A percentile compares a stretch with the other conserved stretches of the same genome.
Conservation (phyloP, 2,113 vertebrate species). For the Piprites chloris region DNA sequence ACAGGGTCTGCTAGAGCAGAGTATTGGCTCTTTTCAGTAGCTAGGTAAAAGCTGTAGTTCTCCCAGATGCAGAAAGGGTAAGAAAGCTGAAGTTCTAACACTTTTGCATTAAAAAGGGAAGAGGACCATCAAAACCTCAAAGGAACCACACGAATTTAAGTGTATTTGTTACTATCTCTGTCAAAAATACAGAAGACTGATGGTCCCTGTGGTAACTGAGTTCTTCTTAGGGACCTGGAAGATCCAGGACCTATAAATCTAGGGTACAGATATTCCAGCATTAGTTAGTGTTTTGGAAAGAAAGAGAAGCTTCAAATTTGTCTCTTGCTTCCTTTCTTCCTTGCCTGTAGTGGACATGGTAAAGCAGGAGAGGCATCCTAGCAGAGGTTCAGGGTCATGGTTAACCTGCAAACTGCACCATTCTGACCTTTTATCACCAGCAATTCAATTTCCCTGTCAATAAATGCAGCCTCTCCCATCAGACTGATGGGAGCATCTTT, state of each 20-base stretch:
- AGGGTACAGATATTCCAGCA: not conserved
- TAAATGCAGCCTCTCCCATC: not conserved
- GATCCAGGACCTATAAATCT: not conserved
- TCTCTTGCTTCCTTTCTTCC: not conserved
- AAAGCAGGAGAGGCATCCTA: not conserved
- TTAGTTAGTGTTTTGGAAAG: not conserved
- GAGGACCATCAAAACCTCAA: not conserved
- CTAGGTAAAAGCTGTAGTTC: not conserved
- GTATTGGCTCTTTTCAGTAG: not conserved
- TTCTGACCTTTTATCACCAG: not conserved
- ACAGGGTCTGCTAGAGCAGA: not conserved
- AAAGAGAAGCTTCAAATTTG: not conserved
- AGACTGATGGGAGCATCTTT: not conserved
- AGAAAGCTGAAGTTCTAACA: not conserved
- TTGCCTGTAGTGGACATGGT: not conserved
- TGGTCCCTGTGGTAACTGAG: accelerated
- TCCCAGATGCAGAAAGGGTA: not conserved
- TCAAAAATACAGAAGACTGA: not conserved
- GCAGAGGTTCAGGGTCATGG: not conserved
- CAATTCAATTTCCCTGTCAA: not conserved
- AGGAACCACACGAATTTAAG: not conserved
- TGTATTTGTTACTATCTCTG: not conserved
- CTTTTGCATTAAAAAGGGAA: not conserved
- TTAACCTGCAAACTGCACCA: accelerated
- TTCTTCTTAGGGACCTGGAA: not conserved